Evolutionary conservation across 2,797 vertebrate genomes (phyloP), one percentile per base, ranked within the genome.

Genomic region (Cercopithecus neglectus): DNA sequence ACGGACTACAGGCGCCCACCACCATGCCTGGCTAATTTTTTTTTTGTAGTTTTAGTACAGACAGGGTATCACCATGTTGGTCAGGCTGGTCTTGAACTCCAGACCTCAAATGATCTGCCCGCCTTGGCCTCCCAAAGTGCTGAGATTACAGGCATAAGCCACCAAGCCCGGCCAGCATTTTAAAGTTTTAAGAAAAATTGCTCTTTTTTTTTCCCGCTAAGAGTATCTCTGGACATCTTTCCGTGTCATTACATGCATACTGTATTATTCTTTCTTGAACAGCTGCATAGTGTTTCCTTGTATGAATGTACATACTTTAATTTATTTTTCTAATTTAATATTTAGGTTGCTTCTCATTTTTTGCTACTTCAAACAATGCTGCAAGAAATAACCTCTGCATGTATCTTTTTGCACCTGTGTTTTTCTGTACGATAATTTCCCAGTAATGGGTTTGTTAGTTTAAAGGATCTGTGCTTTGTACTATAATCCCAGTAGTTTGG

Each of bases 371-470:
- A 82, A 91, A 96, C 26, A 87, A 95, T 85, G 46, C 46, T 67
- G 44, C 39, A 41, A 87, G 84, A 91, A 95, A 94, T 95, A 96
- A 94, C 24, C 33, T 55, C n/a, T 72, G 64, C 8, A 11, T 76
- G n/a, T 46, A 76, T 84, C 93, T 85, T 97, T 96, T 93, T 84
- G 91, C 89, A 97, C 96, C 89, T 96, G 93, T 57, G 79, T 88
- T 97, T 97, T 97, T 67, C 79, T 92, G 75, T 80, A 81, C 24
- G 79, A 70, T 92, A 93, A 91, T 94, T 97, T 97, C 94, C 91
- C 86, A 84, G 89, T 91, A 85, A 83, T 89, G 79, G 39, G 21
- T 36, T 82, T 95, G 61, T 61, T 74, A 84, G 10, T 93, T 95
- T 96, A 90, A 94, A 95, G 84, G n/a, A 83, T 93, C n/a, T 72